phyloP scores from a whole-genome alignment of 2,797 vertebrate genomes.

The Peromyscus attwateri region DNA sequence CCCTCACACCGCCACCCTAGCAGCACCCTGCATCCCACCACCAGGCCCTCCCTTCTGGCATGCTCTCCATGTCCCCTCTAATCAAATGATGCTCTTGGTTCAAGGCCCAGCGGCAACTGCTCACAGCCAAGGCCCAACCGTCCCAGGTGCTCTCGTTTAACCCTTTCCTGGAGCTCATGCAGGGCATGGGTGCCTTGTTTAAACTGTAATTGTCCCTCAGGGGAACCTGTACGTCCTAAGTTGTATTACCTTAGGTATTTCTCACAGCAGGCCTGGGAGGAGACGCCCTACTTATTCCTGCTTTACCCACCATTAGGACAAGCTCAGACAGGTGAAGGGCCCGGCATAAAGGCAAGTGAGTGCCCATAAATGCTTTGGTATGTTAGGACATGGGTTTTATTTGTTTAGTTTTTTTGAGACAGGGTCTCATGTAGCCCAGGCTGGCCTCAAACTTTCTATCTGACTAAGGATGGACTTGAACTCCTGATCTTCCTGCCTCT shows the following conservation, averaged over 20 bases:
- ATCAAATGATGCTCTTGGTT: neutral
- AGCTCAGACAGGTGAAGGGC: neutral
- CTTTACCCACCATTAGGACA: neutral
- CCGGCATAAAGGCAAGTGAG: neutral
- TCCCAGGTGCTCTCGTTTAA: neutral
- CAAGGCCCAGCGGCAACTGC: neutral
- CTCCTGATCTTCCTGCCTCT: neutral
- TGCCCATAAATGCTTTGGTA: neutral
- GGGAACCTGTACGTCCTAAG: neutral
- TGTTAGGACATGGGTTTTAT: neutral
- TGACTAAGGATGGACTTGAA: neutral
- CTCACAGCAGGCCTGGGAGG: neutral
- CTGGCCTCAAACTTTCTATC: neutral
- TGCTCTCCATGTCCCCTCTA: neutral
- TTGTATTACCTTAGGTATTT: neutral
- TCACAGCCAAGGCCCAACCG: neutral
- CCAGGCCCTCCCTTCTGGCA: neutral
- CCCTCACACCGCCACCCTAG: neutral
- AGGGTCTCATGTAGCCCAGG: neutral
- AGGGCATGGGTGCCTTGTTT: neutral
- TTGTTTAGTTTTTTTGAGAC: neutral
- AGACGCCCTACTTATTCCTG: neutral
- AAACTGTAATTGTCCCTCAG: neutral
- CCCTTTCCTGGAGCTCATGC: neutral
- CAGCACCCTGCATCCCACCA: neutral